Conservation (phyloP, 2,797 vertebrate genomes). For the Acanthopagrus latus region DNA sequence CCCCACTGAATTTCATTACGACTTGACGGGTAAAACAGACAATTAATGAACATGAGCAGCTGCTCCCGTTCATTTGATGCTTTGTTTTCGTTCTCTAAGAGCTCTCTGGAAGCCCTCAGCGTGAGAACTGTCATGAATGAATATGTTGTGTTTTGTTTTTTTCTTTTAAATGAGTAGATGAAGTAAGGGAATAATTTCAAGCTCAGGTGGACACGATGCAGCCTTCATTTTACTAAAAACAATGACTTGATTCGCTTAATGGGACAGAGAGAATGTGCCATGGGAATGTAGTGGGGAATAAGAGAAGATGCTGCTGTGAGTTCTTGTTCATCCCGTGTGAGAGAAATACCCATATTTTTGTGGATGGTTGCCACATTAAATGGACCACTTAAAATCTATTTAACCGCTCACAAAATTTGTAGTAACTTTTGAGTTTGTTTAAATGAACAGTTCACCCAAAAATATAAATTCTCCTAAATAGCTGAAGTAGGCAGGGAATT, state of each 20-base stretch:
- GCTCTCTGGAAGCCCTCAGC: background rate
- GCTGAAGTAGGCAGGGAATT: no score
- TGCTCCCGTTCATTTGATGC: background rate
- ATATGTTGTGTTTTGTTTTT: constrained; percentile 21
- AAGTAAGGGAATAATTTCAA: constrained; percentile 38
- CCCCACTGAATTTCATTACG: background rate
- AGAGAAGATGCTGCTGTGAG: background rate
- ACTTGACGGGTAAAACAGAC: constrained; percentile 5
- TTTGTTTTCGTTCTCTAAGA: constrained; percentile 10
- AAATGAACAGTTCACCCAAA: no score
- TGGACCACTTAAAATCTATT: no score
- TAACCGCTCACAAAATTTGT: background rate
- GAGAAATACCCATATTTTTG: background rate
- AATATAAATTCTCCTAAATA: no score
- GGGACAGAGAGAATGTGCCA: constrained; percentile 15
- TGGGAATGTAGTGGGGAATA: constrained; percentile 2
- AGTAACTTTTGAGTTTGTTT: background rate
- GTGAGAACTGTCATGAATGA: constrained; percentile 9
- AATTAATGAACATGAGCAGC: constrained; percentile 12
- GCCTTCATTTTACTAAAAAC: constrained; percentile 27
- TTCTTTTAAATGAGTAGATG: constrained; percentile 18
- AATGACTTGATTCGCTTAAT: constrained; percentile 25
- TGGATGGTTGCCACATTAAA: background rate
- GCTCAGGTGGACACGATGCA: constrained; percentile 24
- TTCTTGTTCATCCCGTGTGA: background rate